Percentiles rank a stretch among this genome's conserved stretches.
phyloP scores from a whole-genome alignment of 2,888 invertebrate genomes.

The Cryptosula pallasiana region DNA sequence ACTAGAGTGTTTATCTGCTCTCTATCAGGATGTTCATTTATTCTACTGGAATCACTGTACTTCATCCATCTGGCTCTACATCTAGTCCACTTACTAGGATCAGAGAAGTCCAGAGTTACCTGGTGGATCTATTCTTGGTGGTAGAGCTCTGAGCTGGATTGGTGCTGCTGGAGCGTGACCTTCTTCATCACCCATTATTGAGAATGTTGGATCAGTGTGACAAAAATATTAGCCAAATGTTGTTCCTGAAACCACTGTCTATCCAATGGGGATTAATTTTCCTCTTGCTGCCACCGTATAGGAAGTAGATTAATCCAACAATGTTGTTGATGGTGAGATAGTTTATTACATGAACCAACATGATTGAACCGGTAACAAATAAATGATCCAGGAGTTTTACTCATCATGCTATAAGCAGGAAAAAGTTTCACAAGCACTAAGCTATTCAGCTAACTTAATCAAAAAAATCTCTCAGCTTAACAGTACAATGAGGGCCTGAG shows the following conservation, averaged over 20 bases:
- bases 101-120: not conserved
- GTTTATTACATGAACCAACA: not conserved
- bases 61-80: not conserved
- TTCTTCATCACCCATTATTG: too few species aligned
- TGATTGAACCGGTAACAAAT: not conserved
- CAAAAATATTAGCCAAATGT: not conserved
- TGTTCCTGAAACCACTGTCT: slow-evolving; percentile 6
- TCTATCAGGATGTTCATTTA: not conserved
- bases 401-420: too few species aligned
- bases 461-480: too few species aligned
- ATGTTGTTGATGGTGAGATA: not conserved
- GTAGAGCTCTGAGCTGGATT: not conserved
- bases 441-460: too few species aligned
- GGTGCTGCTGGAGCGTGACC: not conserved
- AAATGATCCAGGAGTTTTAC: too few species aligned
- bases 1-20: not conserved
- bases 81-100: not conserved
- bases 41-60: not conserved
- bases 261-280: not conserved
- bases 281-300: slow-evolving; percentile 17
- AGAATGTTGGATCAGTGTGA: too few species aligned
- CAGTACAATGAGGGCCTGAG: too few species aligned
- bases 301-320: not conserved
- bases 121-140: not conserved
- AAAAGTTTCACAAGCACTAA: too few species aligned